Conservation (phyloP, 2,888 invertebrate species). For the Embidobia sp. region DNA sequence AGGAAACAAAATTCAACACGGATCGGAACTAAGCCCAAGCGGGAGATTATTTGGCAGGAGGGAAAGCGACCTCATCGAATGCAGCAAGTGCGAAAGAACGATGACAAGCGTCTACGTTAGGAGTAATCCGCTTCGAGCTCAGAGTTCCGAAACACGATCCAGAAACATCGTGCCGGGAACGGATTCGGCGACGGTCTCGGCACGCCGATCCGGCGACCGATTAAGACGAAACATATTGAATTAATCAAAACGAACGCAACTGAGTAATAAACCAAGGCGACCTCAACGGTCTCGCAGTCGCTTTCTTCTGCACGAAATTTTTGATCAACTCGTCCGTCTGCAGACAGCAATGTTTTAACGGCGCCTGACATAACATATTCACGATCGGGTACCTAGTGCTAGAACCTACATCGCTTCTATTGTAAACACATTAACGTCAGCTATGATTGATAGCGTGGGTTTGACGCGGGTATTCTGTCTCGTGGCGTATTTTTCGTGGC, state of each 20-base stretch:
- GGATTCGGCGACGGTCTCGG: constrained; percentile 21
- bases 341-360: constrained; percentile 5
- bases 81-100: constrained; percentile 67
- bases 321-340: not conserved
- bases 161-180: constrained; percentile 39
- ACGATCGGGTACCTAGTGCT: not conserved
- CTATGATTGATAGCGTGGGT: constrained; percentile 26
- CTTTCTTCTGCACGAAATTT: no score
- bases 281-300: not conserved
- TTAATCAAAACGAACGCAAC: constrained; percentile 14
- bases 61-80: constrained; percentile 47
- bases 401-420: constrained; percentile 11
- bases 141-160: constrained; percentile 62
- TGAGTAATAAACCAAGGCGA: no score
- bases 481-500: constrained; percentile 10
- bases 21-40: constrained; percentile 31
- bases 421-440: constrained; percentile 29
- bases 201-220: constrained; percentile 55
- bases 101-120: constrained; percentile 65
- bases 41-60: constrained; percentile 30
- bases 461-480: constrained; percentile 12
- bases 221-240: constrained; percentile 23
- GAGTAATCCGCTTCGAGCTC: constrained; percentile 57
- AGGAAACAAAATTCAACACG: no score
- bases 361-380: not conserved